phyloP scores from a whole-genome alignment of 2,113 vertebrate species.

The Rhea americana region DNA sequence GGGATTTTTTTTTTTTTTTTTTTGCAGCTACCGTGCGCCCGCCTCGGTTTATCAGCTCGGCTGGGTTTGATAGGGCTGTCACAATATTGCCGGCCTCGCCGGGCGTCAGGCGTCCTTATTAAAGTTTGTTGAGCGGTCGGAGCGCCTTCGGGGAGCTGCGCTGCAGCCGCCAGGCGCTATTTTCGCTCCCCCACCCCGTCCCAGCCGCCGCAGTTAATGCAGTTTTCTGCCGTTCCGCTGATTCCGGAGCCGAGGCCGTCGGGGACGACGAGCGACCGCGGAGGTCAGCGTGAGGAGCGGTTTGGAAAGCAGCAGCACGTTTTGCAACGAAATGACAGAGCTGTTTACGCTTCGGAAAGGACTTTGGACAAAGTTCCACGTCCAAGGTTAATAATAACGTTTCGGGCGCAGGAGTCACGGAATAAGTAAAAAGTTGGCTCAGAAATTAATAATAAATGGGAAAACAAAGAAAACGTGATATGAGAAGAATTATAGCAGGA shows the following conservation, averaged over 20 bases:
- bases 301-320: constrained; percentile 37
- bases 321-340: constrained; percentile 35
- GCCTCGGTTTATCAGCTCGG: background rate
- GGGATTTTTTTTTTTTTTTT: no score
- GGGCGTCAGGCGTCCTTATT: background rate
- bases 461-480: constrained; percentile 52
- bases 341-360: constrained; percentile 50
- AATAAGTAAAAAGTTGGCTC: constrained; percentile 57
- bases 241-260: background rate
- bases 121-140: constrained; percentile 31
- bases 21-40: background rate
- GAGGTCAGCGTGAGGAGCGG: constrained; percentile 7
- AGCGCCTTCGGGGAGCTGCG: background rate
- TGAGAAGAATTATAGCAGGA: constrained; percentile 43
- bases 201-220: background rate
- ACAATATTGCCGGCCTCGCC: constrained; percentile 8
- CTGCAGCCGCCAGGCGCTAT: constrained; percentile 21
- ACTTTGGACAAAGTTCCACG: constrained; percentile 50
- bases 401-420: background rate
- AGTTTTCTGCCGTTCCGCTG: constrained; percentile 19
- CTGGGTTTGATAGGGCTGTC: background rate
- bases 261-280: background rate
- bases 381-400: constrained; percentile 42
- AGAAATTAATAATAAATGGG: constrained; percentile 38
- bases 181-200: background rate